These are phyloP conservation scores for Nasonia giraulti DNA, from an alignment of 1,140 invertebrate species.

Conservation along the genomic window DNA sequence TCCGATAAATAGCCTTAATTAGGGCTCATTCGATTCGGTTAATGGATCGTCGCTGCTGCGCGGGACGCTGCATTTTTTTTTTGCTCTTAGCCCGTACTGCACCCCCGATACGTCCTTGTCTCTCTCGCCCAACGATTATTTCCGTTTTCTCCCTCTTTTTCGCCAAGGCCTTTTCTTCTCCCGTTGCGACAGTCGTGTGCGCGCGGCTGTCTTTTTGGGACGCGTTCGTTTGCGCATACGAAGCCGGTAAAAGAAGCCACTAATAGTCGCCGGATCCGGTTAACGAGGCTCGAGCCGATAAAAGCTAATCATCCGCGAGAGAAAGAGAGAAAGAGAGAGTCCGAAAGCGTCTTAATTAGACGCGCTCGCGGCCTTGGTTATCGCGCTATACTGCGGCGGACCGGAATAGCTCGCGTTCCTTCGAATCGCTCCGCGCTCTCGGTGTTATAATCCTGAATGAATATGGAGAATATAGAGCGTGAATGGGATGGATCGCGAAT, in stretches of 20 bases:
- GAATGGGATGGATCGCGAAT: neutral
- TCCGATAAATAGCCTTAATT: conserved; percentile 67
- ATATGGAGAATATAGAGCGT: no score
- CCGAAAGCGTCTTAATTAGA: conserved; percentile 36
- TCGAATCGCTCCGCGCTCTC: neutral
- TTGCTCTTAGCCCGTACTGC: neutral
- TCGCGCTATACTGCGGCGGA: neutral
- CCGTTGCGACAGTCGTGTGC: neutral
- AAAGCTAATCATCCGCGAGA: conserved; percentile 3
- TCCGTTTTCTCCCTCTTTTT: neutral
- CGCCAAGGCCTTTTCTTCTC: neutral
- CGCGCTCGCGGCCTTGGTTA: conserved; percentile 15
- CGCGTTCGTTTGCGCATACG: neutral
- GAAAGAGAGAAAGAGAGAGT: neutral
- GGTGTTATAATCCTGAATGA: neutral
- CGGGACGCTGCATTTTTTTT: conserved; percentile 49
- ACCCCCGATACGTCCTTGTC: conserved; percentile 10
- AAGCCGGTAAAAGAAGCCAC: conserved; percentile 7
- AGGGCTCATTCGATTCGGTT: conserved; percentile 58
- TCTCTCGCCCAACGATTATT: neutral
- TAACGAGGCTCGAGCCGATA: conserved; percentile 24
- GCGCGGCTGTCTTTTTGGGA: neutral
- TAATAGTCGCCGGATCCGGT: conserved; percentile 36
- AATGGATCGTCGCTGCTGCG: conserved; percentile 64
- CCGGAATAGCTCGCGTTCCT: neutral